Conservation (phyloP, 2,113 vertebrate species). For the Cyphomyrus plagiostoma region DNA sequence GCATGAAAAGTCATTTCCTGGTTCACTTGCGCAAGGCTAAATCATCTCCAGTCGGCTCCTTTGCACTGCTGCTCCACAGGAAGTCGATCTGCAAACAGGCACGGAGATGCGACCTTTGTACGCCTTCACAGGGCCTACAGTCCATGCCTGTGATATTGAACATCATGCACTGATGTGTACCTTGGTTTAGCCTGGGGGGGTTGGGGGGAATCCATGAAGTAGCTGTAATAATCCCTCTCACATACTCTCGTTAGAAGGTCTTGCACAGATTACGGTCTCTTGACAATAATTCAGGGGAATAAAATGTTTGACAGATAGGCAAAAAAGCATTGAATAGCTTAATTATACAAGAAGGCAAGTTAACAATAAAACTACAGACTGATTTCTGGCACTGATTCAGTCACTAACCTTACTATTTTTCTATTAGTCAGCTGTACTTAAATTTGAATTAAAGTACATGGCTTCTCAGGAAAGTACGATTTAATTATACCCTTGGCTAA, state of each 20-base stretch:
- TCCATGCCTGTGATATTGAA: not conserved
- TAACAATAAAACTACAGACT: slow-evolving; percentile 6
- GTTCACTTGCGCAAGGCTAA: not conserved
- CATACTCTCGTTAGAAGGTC: not conserved
- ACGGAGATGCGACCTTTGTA: not conserved
- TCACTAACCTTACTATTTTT: slow-evolving; percentile 6
- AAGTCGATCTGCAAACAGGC: not conserved
- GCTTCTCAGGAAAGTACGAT: slow-evolving; percentile 32
- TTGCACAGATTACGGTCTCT: not conserved
- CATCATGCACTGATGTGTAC: not conserved
- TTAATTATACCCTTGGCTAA: slow-evolving; percentile 53
- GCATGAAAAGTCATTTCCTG: slow-evolving; percentile 4
- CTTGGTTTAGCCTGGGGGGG: not conserved
- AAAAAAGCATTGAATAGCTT: not conserved
- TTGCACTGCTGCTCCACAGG: not conserved
- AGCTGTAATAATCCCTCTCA: not conserved
- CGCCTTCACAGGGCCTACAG: not conserved
- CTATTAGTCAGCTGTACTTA: slow-evolving; percentile 18
- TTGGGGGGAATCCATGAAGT: not conserved
- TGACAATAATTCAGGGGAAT: not conserved
- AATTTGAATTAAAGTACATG: slow-evolving; percentile 1
- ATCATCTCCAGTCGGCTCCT: not conserved
- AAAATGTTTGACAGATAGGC: not conserved
- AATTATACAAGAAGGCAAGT: slow-evolving; percentile 10
- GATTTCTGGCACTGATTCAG: not conserved